A percentile compares a stretch with the other conserved stretches of the same genome.
phyloP scores from a whole-genome alignment of 2,888 invertebrate genomes.

The Craniophora ligustri region DNA sequence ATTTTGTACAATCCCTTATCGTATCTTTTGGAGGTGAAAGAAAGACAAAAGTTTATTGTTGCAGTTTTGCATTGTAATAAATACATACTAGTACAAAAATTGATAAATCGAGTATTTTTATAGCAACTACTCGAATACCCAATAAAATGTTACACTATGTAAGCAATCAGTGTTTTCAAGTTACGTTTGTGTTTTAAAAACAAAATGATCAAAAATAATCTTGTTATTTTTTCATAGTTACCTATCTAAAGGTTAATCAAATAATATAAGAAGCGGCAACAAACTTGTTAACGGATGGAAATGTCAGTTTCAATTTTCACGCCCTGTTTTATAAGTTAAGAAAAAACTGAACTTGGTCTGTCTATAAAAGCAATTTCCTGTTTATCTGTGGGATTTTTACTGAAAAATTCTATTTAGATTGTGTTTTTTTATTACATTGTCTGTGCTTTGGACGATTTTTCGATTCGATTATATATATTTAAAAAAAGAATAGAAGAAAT shows the following conservation, averaged over 20 bases:
- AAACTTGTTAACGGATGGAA: constrained; percentile 8
- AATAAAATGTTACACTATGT: no score
- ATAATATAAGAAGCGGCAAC: constrained; percentile 2
- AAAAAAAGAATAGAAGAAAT: no score
- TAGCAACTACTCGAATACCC: no score
- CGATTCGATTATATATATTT: no score
- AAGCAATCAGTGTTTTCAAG: no score
- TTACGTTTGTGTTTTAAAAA: no score
- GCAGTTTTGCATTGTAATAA: no score
- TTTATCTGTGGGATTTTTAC: constrained; percentile 10
- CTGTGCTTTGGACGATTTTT: background rate
- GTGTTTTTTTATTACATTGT: background rate
- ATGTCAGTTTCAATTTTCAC: constrained; percentile 33
- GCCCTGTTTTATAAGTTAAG: constrained; percentile 4
- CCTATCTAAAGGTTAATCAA: constrained; percentile 12
- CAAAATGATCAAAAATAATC: background rate
- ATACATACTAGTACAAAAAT: no score
- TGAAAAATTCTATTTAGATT: constrained; percentile 4
- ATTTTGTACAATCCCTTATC: no score
- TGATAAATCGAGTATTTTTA: no score
- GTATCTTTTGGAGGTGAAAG: no score
- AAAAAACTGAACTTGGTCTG: constrained; percentile 15
- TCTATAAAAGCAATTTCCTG: constrained; percentile 39
- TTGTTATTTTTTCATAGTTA: constrained; percentile 3
- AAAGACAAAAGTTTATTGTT: no score